Evolutionary conservation across 1,140 invertebrate species (phyloP).

Genomic region (Drosophila teissieri): DNA sequence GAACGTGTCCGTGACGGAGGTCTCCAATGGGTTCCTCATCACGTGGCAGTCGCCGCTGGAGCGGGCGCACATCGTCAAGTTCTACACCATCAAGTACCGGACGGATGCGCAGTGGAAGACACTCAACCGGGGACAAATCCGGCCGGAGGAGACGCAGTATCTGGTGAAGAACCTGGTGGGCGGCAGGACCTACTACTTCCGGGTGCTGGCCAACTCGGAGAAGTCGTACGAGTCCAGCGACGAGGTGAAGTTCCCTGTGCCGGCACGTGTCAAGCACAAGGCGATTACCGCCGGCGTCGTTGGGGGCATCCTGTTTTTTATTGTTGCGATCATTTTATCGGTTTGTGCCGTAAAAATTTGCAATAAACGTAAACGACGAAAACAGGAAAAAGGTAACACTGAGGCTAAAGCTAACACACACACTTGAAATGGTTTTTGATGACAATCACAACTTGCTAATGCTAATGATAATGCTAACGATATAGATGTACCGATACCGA

Average conservation of each 20-base stretch:
- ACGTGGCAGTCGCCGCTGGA: constrained; percentile 94
- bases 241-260: constrained; percentile 93
- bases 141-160: constrained; percentile 94
- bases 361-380: constrained; percentile 97
- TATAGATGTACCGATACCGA: constrained; percentile 24
- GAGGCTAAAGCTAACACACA: constrained; percentile 70
- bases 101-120: constrained; percentile 94
- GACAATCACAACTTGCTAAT: constrained; percentile 51
- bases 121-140: constrained; percentile 93
- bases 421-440: constrained; percentile 83
- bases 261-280: constrained; percentile 95
- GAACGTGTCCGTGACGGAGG: constrained; percentile 94
- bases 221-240: constrained; percentile 93
- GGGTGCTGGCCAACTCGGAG: constrained; percentile 93
- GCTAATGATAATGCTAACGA: constrained; percentile 29
- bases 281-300: constrained; percentile 97
- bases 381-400: constrained; percentile 97
- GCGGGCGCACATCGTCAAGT: constrained; percentile 91
- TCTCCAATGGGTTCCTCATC: constrained; percentile 94
- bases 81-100: constrained; percentile 96
- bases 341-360: constrained; percentile 98
- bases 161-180: constrained; percentile 95
- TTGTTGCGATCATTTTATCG: constrained; percentile 97
- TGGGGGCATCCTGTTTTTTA: constrained; percentile 97
- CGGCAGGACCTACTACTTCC: constrained; percentile 95